Percentiles rank a stretch among this genome's conserved stretches.
Conservation (phyloP, 2,888 invertebrate genomes). For the Meiosimyza platycephala region DNA sequence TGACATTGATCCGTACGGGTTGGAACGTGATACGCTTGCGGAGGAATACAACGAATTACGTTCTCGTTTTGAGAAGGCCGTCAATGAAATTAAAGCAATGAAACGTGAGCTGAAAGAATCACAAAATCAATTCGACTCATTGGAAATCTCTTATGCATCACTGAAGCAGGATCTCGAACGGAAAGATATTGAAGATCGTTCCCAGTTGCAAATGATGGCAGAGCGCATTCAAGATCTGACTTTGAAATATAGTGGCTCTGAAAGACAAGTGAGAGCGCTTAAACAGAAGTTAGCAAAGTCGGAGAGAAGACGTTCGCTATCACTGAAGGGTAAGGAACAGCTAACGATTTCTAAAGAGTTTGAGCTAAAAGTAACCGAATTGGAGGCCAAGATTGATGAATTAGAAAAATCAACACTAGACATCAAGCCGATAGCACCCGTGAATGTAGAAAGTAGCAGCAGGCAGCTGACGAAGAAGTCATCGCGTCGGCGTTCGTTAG, state of each 20-base stretch:
- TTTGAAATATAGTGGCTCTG: conserved; percentile 81
- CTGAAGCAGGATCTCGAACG: conserved; percentile 80
- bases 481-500: conserved; percentile 75
- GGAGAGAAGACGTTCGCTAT: conserved; percentile 84
- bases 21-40: conserved; percentile 81
- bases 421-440: conserved; percentile 26
- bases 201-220: conserved; percentile 83
- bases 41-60: conserved; percentile 85
- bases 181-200: conserved; percentile 73
- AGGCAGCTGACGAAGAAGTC: conserved; percentile 42
- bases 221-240: conserved; percentile 87
- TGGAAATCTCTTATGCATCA: conserved; percentile 83
- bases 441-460: conserved; percentile 20
- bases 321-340: conserved; percentile 85
- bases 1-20: conserved; percentile 78
- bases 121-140: conserved; percentile 81
- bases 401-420: conserved; percentile 69
- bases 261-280: conserved; percentile 82
- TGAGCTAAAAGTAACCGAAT: conserved; percentile 84
- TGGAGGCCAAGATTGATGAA: conserved; percentile 81
- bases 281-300: conserved; percentile 84
- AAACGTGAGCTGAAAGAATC: conserved; percentile 84
- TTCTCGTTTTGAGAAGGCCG: conserved; percentile 83
- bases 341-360: conserved; percentile 84
- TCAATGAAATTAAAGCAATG: conserved; percentile 85